phyloP scores from a whole-genome alignment of 2,888 invertebrate genomes.

The Oeneis ivallda region DNA sequence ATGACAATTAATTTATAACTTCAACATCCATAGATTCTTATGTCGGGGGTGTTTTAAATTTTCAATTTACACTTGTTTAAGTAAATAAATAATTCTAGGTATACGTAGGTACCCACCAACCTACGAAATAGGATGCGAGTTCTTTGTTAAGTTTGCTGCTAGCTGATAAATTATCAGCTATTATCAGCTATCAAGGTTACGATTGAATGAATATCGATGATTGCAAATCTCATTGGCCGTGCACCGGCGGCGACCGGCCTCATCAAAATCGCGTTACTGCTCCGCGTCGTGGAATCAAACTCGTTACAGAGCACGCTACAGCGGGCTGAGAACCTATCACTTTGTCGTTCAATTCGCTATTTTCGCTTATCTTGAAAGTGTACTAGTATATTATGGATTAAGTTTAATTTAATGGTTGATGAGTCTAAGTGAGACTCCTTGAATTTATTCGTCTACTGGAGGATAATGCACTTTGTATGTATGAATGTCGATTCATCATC shows the following conservation, averaged over 20 bases:
- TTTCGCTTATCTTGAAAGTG: slow-evolving; percentile 9
- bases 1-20: too few species aligned
- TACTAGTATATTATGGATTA: background rate
- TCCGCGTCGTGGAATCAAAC: slow-evolving; percentile 26
- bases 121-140: background rate
- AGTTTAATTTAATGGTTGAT: background rate
- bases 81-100: too few species aligned
- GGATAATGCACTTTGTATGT: too few species aligned
- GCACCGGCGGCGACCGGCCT: slow-evolving; percentile 3
- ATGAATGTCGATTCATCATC: too few species aligned
- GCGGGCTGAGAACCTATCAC: slow-evolving; percentile 27
- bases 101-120: too few species aligned
- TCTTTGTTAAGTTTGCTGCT: background rate
- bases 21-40: too few species aligned
- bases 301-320: slow-evolving; percentile 26
- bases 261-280: slow-evolving; percentile 31
- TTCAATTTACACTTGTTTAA: too few species aligned
- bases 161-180: too few species aligned
- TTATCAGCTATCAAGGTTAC: slow-evolving; percentile 19
- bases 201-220: slow-evolving; percentile 23
- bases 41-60: too few species aligned
- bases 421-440: background rate
- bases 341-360: slow-evolving; percentile 18
- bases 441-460: background rate
- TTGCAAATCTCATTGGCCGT: slow-evolving; percentile 19